Conservation (phyloP, 1,140 invertebrate genomes). For the Globodera rostochiensis region DNA sequence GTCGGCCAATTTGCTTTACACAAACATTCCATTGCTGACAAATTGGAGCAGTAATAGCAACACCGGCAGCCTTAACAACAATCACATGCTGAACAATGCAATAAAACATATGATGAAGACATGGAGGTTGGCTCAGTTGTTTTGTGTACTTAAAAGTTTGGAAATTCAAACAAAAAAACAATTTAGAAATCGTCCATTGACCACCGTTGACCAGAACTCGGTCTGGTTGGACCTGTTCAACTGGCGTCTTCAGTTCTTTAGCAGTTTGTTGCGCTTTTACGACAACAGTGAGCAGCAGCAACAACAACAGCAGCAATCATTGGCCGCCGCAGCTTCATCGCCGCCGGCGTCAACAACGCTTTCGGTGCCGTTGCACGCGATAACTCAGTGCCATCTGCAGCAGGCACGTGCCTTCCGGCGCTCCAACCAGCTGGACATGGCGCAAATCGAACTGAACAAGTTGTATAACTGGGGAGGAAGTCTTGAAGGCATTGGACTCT, state of each 20-base stretch:
- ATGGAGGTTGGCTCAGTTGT: slow-evolving; percentile 34
- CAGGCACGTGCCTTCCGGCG: slow-evolving; percentile 41
- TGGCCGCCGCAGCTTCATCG: neutral
- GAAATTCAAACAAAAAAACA: neutral
- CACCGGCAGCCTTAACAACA: slow-evolving; percentile 15
- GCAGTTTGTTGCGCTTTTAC: slow-evolving; percentile 32
- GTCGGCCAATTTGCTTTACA: slow-evolving; percentile 30
- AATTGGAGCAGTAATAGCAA: slow-evolving; percentile 4
- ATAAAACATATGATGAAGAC: slow-evolving; percentile 48
- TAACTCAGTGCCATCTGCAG: slow-evolving; percentile 44
- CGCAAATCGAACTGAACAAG: slow-evolving; percentile 42
- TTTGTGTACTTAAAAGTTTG: slow-evolving; percentile 8
- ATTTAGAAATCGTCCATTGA: slow-evolving; percentile 47
- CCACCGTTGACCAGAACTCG: slow-evolving; percentile 37
- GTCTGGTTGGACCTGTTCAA: slow-evolving; percentile 49
- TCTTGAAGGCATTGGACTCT: neutral
- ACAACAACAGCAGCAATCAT: neutral
- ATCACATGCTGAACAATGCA: slow-evolving; percentile 17
- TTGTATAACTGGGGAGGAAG: neutral
- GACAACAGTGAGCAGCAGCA: slow-evolving; percentile 27
- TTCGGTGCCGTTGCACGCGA: slow-evolving; percentile 42
- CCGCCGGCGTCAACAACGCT: neutral
- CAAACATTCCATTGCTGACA: slow-evolving; percentile 16
- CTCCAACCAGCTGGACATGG: slow-evolving; percentile 48
- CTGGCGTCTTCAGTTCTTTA: slow-evolving; percentile 44